Conservation (phyloP, 2,888 invertebrate genomes). For the Melanostoma scalare region DNA sequence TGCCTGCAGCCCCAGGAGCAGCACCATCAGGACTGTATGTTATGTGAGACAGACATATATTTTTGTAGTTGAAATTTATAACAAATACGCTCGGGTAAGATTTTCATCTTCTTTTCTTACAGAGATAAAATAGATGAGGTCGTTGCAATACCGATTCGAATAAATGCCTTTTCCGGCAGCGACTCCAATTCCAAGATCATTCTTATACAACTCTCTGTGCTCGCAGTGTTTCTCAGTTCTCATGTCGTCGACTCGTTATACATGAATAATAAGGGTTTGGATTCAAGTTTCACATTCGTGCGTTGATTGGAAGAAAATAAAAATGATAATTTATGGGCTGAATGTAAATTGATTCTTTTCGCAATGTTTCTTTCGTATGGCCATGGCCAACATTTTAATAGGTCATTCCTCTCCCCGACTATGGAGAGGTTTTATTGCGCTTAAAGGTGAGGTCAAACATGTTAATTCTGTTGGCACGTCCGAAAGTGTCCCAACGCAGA, state of each 20-base stretch:
- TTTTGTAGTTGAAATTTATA: conserved; percentile 44
- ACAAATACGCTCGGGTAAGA: conserved; percentile 44
- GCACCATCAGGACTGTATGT: conserved; percentile 6
- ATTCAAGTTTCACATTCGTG: conserved; percentile 57
- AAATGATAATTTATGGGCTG: conserved; percentile 64
- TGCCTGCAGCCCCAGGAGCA: not conserved
- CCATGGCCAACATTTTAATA: conserved; percentile 25
- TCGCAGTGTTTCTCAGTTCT: not conserved
- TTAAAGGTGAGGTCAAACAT: conserved; percentile 37
- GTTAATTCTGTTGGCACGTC: conserved; percentile 48
- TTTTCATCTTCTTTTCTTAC: conserved; percentile 21
- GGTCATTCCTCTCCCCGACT: conserved; percentile 17
- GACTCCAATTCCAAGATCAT: not conserved
- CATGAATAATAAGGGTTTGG: conserved; percentile 62
- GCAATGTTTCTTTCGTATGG: conserved; percentile 13
- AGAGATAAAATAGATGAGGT: conserved; percentile 39
- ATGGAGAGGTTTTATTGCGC: not conserved
- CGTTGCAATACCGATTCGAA: conserved; percentile 7
- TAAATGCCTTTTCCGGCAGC: not conserved
- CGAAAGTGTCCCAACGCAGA: conserved; percentile 39
- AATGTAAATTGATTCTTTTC: conserved; percentile 54
- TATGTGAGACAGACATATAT: conserved; percentile 45
- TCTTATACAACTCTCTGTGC: no score
- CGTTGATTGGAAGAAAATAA: conserved; percentile 63
- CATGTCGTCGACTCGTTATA: conserved; percentile 40